phyloP scores from a whole-genome alignment of 2,113 vertebrate species.

The Clarias macrocephalus region DNA sequence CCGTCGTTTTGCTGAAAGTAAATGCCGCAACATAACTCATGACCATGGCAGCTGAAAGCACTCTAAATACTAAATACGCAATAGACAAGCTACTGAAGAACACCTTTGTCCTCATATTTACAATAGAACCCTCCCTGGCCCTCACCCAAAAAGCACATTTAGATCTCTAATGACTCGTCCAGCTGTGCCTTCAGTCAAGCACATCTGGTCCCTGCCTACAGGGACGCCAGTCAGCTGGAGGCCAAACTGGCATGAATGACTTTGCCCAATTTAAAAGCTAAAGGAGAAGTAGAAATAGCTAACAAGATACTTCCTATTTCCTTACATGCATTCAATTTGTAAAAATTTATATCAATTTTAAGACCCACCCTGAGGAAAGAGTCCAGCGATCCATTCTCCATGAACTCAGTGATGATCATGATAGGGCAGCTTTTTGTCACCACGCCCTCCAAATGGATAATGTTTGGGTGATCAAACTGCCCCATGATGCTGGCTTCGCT shows the following conservation, averaged over 20 bases:
- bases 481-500: constrained; percentile 91
- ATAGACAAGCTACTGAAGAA: neutral
- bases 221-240: constrained; percentile 28
- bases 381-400: constrained; percentile 95
- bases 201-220: constrained; percentile 44
- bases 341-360: neutral
- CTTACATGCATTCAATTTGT: neutral
- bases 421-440: constrained; percentile 94
- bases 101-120: neutral
- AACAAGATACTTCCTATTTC: neutral
- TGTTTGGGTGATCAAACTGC: constrained; percentile 92
- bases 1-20: constrained; percentile 89
- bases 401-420: constrained; percentile 97
- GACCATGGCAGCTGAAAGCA: neutral
- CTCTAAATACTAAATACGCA: neutral
- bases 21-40: neutral
- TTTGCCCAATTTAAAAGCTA: neutral
- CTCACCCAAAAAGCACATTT: constrained; percentile 29
- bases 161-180: constrained; percentile 13
- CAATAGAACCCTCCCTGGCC: neutral
- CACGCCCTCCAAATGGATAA: constrained; percentile 92
- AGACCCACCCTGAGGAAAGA: constrained; percentile 87
- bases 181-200: constrained; percentile 45
- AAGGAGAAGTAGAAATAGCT: neutral
- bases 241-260: constrained; percentile 12